Percentiles rank a stretch among this genome's conserved stretches.
These are phyloP conservation scores for Acomys russatus DNA, from an alignment of 2,797 vertebrate species.

Conservation along the genomic window DNA sequence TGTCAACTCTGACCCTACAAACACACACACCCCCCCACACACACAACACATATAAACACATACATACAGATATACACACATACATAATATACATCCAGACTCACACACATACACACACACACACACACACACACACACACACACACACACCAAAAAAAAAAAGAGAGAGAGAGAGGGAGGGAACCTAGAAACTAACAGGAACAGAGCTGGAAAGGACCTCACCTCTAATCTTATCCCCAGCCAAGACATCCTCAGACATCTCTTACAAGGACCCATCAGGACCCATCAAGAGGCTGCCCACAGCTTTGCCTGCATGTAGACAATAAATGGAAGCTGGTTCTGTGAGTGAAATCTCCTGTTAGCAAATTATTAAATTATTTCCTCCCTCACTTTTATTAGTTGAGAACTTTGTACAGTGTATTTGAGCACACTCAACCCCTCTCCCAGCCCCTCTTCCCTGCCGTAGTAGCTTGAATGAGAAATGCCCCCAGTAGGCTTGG, in stretches of 20 bases:
- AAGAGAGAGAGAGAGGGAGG: no score
- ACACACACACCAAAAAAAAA: not conserved
- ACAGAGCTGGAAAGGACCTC: not conserved
- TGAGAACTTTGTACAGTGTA: not conserved
- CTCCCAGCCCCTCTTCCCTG: not conserved
- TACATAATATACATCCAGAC: not conserved
- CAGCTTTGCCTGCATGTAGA: rapidly evolving
- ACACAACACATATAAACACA: not conserved
- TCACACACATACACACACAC: not conserved
- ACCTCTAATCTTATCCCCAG: rapidly evolving
- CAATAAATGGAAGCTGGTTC: not conserved
- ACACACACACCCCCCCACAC: no score
- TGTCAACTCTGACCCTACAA: not conserved
- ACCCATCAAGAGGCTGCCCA: not conserved
- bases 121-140: not conserved
- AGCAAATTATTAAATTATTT: not conserved
- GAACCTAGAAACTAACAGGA: not conserved
- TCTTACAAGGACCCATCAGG: not conserved
- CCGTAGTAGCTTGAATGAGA: not conserved
- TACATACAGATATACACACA: not conserved
- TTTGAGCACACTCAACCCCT: not conserved
- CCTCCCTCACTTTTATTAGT: not conserved
- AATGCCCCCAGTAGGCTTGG: not conserved
- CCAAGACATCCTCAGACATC: not conserved
- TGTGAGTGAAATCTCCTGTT: no score